phyloP scores from a whole-genome alignment of 2,113 vertebrate genomes.

The Hiodon alosoides region DNA sequence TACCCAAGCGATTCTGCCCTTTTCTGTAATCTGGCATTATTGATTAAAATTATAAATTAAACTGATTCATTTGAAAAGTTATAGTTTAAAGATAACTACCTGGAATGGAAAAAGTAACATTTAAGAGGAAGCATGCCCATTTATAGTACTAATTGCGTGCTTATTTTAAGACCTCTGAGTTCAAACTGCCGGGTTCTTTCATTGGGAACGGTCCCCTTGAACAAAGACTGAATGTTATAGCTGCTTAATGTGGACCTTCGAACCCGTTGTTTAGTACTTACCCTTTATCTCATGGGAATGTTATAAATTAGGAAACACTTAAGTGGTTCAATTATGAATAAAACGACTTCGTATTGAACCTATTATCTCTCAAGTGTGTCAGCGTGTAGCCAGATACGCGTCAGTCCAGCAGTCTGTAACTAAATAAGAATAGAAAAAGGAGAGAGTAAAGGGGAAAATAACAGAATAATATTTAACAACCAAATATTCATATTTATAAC shows the following conservation, averaged over 20 bases:
- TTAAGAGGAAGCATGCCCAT: conserved; percentile 53
- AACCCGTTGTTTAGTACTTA: conserved; percentile 49
- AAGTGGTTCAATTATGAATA: conserved; percentile 40
- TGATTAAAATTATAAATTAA: no score
- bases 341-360: conserved; percentile 59
- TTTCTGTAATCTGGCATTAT: no score
- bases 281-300: conserved; percentile 58
- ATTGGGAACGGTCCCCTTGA: conserved; percentile 54
- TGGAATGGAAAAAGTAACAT: conserved; percentile 46
- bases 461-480: background rate
- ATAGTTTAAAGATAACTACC: background rate
- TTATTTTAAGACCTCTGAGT: conserved; percentile 67
- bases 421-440: background rate
- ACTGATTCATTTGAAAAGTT: background rate
- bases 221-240: conserved; percentile 63
- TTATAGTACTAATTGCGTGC: conserved; percentile 67
- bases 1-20: no score
- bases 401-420: conserved; percentile 8
- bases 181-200: conserved; percentile 62
- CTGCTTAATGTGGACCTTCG: conserved; percentile 42
- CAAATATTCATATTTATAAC: background rate
- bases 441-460: background rate
- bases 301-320: conserved; percentile 47
- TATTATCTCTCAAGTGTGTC: conserved; percentile 40
- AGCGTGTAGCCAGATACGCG: conserved; percentile 18